A percentile compares a stretch with the other conserved stretches of the same genome.
phyloP scores from a whole-genome alignment of 2,797 vertebrate genomes.

The Borostomias antarcticus region DNA sequence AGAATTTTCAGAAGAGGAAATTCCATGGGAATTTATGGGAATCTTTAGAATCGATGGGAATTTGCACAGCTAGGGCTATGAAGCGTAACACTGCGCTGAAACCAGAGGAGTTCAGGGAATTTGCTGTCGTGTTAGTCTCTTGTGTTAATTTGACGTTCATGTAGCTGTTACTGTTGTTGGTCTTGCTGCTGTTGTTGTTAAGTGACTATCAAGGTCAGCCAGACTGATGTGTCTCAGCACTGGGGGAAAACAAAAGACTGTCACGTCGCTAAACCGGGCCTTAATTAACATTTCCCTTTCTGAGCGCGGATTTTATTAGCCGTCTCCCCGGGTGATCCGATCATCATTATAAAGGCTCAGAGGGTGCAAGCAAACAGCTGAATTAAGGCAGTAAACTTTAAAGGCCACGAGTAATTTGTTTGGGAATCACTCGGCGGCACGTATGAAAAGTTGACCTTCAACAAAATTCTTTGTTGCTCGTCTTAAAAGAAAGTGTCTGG shows the following conservation, averaged over 20 bases:
- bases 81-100: too few species aligned
- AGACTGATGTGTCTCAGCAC: conserved; percentile 12
- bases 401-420: conserved; percentile 29
- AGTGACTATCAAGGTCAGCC: conserved; percentile 32
- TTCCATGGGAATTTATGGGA: too few species aligned
- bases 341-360: conserved; percentile 44
- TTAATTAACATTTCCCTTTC: conserved; percentile 50
- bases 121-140: not conserved
- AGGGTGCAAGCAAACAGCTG: conserved; percentile 30
- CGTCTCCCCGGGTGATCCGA: conserved; percentile 41
- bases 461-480: conserved; percentile 14
- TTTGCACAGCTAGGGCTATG: too few species aligned
- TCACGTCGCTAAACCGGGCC: conserved; percentile 46
- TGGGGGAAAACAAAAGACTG: conserved; percentile 10
- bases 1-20: too few species aligned
- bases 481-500: conserved; percentile 17
- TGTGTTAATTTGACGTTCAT: conserved; percentile 14
- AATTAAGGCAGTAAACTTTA: conserved; percentile 37
- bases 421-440: conserved; percentile 25
- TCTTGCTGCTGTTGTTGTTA: conserved; percentile 6
- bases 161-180: conserved; percentile 6
- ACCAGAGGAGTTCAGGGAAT: too few species aligned
- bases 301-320: conserved; percentile 42
- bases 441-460: conserved; percentile 37
- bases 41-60: too few species aligned